phyloP scores from a whole-genome alignment of 1,140 invertebrate species.

The Pseudomyrmex cubaensis region DNA sequence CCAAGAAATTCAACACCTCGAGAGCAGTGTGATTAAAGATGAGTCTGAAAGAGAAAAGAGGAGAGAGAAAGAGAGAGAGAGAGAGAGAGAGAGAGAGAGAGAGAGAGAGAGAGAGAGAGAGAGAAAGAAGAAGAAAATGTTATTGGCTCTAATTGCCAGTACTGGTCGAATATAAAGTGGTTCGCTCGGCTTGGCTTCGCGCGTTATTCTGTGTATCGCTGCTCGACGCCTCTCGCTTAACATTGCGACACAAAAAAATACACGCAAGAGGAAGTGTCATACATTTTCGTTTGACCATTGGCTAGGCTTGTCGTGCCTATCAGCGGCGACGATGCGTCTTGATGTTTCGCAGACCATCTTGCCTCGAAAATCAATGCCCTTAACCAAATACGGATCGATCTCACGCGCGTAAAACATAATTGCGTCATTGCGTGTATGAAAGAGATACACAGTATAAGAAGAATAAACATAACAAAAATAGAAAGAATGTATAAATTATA shows the following conservation, averaged over 20 bases:
- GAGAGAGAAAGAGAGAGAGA: too few species aligned
- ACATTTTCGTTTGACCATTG: conserved; percentile 50
- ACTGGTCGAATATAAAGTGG: conserved; percentile 62
- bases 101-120: background rate
- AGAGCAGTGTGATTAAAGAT: conserved; percentile 61
- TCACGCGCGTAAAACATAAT: background rate
- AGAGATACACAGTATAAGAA: background rate
- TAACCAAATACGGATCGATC: conserved; percentile 1
- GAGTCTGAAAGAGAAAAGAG: conserved; percentile 33
- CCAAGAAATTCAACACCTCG: conserved; percentile 74
- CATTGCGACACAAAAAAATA: conserved; percentile 68
- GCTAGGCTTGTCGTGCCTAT: conserved; percentile 23
- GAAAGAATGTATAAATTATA: background rate
- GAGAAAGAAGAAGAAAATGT: conserved; percentile 36
- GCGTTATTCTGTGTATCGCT: conserved; percentile 8
- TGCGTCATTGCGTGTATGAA: background rate
- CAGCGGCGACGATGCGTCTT: conserved; percentile 12
- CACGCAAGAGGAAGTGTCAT: conserved; percentile 45
- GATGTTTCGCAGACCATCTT: conserved; percentile 47
- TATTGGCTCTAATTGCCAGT: conserved; percentile 72
- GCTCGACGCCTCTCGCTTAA: conserved; percentile 77
- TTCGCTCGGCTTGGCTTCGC: conserved; percentile 16
- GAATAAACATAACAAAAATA: background rate
- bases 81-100: background rate
- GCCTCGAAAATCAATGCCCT: conserved; percentile 18